Base-by-base conservation (phyloP, 2,888 invertebrate species). In the Dolichomitus sp. region DNA sequence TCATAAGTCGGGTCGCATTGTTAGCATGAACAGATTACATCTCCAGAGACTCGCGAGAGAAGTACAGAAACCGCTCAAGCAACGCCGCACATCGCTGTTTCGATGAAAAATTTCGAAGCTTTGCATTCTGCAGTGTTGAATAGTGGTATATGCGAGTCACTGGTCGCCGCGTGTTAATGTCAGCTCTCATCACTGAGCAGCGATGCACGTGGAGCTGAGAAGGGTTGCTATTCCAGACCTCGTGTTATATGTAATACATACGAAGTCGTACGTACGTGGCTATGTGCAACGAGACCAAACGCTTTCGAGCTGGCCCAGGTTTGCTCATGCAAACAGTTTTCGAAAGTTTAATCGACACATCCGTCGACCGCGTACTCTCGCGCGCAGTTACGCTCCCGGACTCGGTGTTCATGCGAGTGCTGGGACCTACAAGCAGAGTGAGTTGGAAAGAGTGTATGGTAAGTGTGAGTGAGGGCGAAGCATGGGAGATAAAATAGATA, bases 301-400 rank as follows among this genome's bases (percentile, higher is more conserved):
- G 73, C 66, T 73, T 70, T 72, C 78, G 75, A 57, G 63, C 40
- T 40, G 6, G 57, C 63, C 19, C 42, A 69, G 73, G 89, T 89
- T 90, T 89, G 91, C 92, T 92, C 92, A 91, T 92, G 91, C 92
- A 91, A 92, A 92, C 91, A 91, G 92, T 93, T 93, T 92, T 92
- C 91, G 90, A 91, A 92, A 93, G 92, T 92, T 93, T 93, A 92
- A 92, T 92, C 91, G 91, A 90, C 88, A 91, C 89, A 90, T 92
- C 90, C 90, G 90, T 80, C 81, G 83, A 85, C 75, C 78, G 74
- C 70, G 82, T 33, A 68, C 75, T 65, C 37, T 68, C 72, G 42
- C 40, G 73, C 65, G 4, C 68, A 82, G 70, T 65, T 79, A 70
- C 59, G 23, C 30, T 42, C 7, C 9, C 37, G 42, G n/a, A 33